phyloP scores from a whole-genome alignment of 2,888 invertebrate genomes.

The Oscheius onirici region DNA sequence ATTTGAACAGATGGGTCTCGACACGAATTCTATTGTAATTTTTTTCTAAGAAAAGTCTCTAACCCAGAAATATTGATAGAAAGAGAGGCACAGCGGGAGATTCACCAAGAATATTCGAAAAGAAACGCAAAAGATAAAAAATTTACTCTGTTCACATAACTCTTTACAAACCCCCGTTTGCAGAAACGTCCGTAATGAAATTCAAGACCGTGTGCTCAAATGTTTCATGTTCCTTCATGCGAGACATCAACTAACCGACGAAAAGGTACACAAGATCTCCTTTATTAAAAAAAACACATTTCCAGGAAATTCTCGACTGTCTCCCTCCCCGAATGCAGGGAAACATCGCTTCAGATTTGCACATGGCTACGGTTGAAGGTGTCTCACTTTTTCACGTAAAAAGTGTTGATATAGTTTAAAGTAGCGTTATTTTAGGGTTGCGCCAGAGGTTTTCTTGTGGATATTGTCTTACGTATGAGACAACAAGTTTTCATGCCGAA shows the following conservation, averaged over 20 bases:
- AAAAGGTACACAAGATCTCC: slow-evolving; percentile 36
- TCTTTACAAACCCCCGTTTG: slow-evolving; percentile 31
- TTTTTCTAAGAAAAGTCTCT: too few species aligned
- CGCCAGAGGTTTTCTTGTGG: slow-evolving; percentile 60
- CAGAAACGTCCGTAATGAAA: slow-evolving; percentile 55
- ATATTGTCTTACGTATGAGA: slow-evolving; percentile 61
- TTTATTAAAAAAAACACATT: slow-evolving; percentile 7
- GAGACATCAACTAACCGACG: slow-evolving; percentile 53
- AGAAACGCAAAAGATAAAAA: too few species aligned
- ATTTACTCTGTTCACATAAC: too few species aligned
- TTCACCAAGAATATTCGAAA: too few species aligned
- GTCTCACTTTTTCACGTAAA: slow-evolving; percentile 51
- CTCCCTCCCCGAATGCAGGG: slow-evolving; percentile 64
- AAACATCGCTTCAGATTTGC: slow-evolving; percentile 63
- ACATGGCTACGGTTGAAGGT: slow-evolving; percentile 57
- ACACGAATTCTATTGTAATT: too few species aligned
- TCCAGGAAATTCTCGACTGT: slow-evolving; percentile 56
- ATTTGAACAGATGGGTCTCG: too few species aligned
- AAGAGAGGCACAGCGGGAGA: too few species aligned
- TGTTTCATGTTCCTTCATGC: slow-evolving; percentile 62
- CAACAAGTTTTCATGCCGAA: slow-evolving; percentile 67
- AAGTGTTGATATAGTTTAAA: not conserved
- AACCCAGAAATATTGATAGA: too few species aligned
- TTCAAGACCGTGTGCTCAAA: slow-evolving; percentile 64
- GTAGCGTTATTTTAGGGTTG: slow-evolving; percentile 44